These are phyloP conservation scores for Palythoa grandiflora DNA, from an alignment of 92 coral and sea anemone genomes.

Conservation along the genomic window DNA sequence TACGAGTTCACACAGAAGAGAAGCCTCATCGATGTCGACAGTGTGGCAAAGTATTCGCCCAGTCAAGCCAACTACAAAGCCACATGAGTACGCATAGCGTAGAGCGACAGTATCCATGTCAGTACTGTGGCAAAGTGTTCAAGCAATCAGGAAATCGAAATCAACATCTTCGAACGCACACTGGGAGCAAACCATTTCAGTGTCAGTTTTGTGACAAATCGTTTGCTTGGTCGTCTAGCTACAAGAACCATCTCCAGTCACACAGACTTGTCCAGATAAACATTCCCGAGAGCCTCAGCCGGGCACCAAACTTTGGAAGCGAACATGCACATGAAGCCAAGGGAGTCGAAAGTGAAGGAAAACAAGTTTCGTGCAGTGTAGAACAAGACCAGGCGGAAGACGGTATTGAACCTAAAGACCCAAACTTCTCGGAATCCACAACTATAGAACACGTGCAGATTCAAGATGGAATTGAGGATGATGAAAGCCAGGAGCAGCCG, in stretches of 20 bases:
- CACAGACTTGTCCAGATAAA: slow-evolving; percentile 5
- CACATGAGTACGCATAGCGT: slow-evolving; percentile 18
- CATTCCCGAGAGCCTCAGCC: background rate
- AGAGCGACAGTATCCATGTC: slow-evolving; percentile 30
- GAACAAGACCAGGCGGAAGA: background rate
- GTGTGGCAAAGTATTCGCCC: slow-evolving; percentile 30
- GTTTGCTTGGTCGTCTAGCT: slow-evolving; percentile 49
- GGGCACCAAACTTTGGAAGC: background rate
- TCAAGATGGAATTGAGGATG: background rate
- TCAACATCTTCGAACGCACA: slow-evolving; percentile 41
- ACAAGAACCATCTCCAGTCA: slow-evolving; percentile 43
- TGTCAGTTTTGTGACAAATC: slow-evolving; percentile 39
- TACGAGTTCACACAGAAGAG: slow-evolving; percentile 38
- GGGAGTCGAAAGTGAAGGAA: background rate
- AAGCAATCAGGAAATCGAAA: slow-evolving; percentile 41
- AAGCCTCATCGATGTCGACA: slow-evolving; percentile 39
- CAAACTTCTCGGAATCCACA: background rate
- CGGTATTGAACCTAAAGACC: background rate
- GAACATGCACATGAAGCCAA: background rate
- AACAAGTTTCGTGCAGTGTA: background rate
- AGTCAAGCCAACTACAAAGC: slow-evolving; percentile 35
- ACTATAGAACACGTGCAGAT: background rate
- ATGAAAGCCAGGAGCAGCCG: background rate
- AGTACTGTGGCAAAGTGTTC: slow-evolving; percentile 42
- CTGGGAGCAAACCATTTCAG: slow-evolving; percentile 44